These are phyloP conservation scores for Myxocyprinus asiaticus DNA, from an alignment of 2,113 vertebrate species.

Conservation along the genomic window DNA sequence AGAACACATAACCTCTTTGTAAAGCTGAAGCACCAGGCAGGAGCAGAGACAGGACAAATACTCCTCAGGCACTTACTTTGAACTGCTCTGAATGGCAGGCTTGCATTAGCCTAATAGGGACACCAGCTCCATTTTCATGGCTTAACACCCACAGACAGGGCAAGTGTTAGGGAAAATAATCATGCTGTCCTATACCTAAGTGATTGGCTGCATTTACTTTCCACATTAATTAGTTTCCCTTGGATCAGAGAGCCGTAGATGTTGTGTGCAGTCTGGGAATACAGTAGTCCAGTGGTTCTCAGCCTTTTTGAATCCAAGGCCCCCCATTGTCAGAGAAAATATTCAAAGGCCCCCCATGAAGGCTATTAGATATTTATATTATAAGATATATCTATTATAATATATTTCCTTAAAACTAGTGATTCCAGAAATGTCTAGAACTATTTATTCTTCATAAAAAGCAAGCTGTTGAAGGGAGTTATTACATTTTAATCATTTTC, in stretches of 20 bases:
- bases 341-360: too few species aligned
- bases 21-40: slow-evolving; percentile 17
- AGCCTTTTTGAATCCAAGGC: too few species aligned
- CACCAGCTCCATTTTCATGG: slow-evolving; percentile 31
- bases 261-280: background rate
- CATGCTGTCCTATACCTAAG: background rate
- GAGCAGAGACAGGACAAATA: slow-evolving; percentile 3
- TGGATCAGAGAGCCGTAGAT: background rate
- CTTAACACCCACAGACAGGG: slow-evolving; percentile 25
- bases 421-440: too few species aligned
- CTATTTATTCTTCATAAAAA: too few species aligned
- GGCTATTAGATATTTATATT: too few species aligned
- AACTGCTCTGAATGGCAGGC: slow-evolving; percentile 29
- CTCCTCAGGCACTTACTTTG: slow-evolving; percentile 39
- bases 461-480: too few species aligned
- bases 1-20: slow-evolving; percentile 28
- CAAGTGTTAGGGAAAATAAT: slow-evolving; percentile 16
- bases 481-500: too few species aligned
- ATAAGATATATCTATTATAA: too few species aligned
- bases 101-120: slow-evolving; percentile 27
- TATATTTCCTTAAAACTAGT: too few species aligned
- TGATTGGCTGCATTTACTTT: slow-evolving; percentile 4
- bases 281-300: background rate
- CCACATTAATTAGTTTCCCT: background rate
- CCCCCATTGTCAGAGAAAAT: too few species aligned